Conservation (phyloP, 2,113 vertebrate genomes). For the Urocolius indicus region DNA sequence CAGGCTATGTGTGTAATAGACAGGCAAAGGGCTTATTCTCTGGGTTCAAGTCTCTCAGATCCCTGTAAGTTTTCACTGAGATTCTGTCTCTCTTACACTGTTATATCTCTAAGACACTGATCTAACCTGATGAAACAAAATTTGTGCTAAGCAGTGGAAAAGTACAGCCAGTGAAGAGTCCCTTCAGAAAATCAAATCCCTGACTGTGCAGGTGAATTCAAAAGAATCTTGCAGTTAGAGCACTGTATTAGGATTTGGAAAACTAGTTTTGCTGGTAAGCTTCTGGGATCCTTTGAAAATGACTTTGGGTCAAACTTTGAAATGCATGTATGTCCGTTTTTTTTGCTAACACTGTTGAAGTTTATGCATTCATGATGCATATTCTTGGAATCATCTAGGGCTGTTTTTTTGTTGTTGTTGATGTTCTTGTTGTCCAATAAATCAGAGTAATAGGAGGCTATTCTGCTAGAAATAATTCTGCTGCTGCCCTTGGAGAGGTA, state of each 20-base stretch:
- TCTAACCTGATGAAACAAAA: neutral
- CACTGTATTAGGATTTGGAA: neutral
- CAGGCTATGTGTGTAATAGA: neutral
- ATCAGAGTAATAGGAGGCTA: neutral
- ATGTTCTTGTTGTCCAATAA: neutral
- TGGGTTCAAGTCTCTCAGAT: neutral
- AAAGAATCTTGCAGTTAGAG: neutral
- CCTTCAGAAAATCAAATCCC: neutral
- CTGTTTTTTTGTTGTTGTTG: neutral
- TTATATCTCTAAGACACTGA: neutral
- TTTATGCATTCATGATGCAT: neutral
- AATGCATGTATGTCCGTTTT: neutral
- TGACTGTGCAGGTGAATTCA: neutral
- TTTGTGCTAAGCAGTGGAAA: neutral
- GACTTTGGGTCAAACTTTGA: neutral
- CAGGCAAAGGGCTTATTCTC: conserved; percentile 11
- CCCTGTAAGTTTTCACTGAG: neutral
- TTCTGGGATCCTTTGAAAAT: neutral
- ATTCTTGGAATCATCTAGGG: neutral
- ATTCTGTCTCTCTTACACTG: neutral
- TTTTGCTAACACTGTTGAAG: neutral
- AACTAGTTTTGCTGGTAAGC: neutral
- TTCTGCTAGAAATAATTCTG: neutral
- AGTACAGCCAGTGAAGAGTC: neutral
- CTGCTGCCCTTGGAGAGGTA: neutral